These are phyloP conservation scores for Elysia chlorotica DNA, from an alignment of 1,140 invertebrate species.

Conservation along the genomic window DNA sequence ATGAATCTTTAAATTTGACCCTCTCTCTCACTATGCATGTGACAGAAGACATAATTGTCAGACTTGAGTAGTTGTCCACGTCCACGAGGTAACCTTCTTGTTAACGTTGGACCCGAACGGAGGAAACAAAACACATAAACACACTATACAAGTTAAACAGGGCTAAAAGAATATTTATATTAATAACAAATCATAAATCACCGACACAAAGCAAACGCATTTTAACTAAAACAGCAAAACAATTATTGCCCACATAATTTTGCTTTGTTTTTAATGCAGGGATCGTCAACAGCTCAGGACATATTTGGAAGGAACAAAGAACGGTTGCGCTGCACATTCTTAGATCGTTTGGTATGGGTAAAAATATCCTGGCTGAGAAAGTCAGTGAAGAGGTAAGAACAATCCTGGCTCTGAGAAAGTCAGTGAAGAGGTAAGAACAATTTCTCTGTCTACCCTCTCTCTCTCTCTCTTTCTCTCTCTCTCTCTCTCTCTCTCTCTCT, in stretches of 20 bases:
- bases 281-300: slow-evolving; percentile 48
- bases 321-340: slow-evolving; percentile 74
- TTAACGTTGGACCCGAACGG: too few species aligned
- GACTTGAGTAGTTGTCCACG: too few species aligned
- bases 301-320: slow-evolving; percentile 76
- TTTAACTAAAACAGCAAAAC: background rate
- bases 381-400: too few species aligned
- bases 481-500: background rate
- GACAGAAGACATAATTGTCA: too few species aligned
- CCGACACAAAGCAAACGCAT: background rate
- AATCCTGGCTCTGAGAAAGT: too few species aligned
- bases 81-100: too few species aligned
- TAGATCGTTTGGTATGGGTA: slow-evolving; percentile 75
- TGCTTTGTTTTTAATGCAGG: slow-evolving; percentile 21
- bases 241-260: background rate
- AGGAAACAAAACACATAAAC: too few species aligned
- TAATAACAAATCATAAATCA: background rate
- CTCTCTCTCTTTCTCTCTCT: background rate
- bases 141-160: background rate
- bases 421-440: slow-evolving; percentile 64
- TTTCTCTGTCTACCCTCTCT: background rate
- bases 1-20: too few species aligned
- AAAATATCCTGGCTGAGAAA: slow-evolving; percentile 74
- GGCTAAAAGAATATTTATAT: background rate
- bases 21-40: too few species aligned